Base-by-base conservation (phyloP, 2,797 vertebrate genomes). In the Urophycis tenuis region DNA sequence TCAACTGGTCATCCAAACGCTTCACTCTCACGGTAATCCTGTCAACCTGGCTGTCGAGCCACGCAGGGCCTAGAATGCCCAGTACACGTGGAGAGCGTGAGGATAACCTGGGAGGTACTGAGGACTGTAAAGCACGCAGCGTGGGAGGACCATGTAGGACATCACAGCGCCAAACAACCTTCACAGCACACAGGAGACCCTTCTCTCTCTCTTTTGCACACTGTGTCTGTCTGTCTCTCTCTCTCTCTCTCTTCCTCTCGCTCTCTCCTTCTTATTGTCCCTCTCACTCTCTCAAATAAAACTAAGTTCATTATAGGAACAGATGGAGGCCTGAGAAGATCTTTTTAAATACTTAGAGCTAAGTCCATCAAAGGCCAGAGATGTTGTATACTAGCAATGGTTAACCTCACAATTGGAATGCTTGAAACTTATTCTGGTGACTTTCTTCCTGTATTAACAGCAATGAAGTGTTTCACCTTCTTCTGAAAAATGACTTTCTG, bases 11-110 rank as follows among this genome's bases (percentile, higher is more conserved):
- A 86, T 82, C 74, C 30, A 67, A 79, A 80, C 80, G 84, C 90
- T 90, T 87, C 85, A 90, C 88, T 90, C 91, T 90, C 82, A 79
- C 90, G 88, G 25, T 76, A 72, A 75, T 79, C 81, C 77, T 34
- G 78, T 81, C 74, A 75, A 81, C 35, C 84, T 36, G 33, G 30
- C 45, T 73, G 32, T 71, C 80, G 31, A 79, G 80, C 22, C 53
- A 25, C 53, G 25, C 53, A 60, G 53, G 53, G 53, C 8, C 53
- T 25, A 3, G 22, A 6, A 60, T 25, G 53, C 53, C 22, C 5
- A 53, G 45, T 53, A 53, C 45, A 53, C 11, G 19, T 49, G 22
- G 19, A 53, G 45, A 41, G 45, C 3, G 45, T 53, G 45, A n/a
- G 17, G 22, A 7, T 22, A 22, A 53, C 45, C 19, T 53, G 19